Conservation (phyloP, 2,797 vertebrate species). For the Heteromormyrus szaboi region DNA sequence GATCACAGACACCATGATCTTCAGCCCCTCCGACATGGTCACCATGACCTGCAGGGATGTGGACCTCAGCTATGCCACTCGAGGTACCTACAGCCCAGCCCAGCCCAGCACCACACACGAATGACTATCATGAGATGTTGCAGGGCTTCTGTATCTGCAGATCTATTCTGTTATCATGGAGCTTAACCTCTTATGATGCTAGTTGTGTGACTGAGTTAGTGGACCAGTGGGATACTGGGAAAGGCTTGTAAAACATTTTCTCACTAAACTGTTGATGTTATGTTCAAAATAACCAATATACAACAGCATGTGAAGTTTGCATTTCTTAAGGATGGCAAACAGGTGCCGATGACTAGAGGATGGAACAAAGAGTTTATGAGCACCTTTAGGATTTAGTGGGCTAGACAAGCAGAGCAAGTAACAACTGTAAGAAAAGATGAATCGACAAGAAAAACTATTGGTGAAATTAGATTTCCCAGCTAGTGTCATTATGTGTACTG, state of each 20-base stretch:
- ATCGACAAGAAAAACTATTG: neutral
- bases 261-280: neutral
- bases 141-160: neutral
- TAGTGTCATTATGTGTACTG: neutral
- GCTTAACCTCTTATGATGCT: neutral
- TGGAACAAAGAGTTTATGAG: neutral
- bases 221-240: neutral
- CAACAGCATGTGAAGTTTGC: neutral
- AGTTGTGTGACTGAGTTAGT: neutral
- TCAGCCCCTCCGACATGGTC: constrained; percentile 77
- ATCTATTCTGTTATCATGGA: neutral
- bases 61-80: constrained; percentile 84
- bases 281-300: neutral
- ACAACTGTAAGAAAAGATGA: neutral
- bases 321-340: neutral
- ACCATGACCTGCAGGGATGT: constrained; percentile 84
- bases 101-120: neutral
- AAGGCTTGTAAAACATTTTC: neutral
- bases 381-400: neutral
- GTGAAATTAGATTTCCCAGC: neutral
- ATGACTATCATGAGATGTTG: neutral
- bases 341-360: neutral
- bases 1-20: constrained; percentile 89
- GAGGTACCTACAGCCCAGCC: constrained; percentile 58
- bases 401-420: neutral